A percentile compares a stretch with the other conserved stretches of the same genome.
These are phyloP conservation scores for Helarctos malayanus DNA, from an alignment of 2,797 vertebrate genomes.

Conservation along the genomic window DNA sequence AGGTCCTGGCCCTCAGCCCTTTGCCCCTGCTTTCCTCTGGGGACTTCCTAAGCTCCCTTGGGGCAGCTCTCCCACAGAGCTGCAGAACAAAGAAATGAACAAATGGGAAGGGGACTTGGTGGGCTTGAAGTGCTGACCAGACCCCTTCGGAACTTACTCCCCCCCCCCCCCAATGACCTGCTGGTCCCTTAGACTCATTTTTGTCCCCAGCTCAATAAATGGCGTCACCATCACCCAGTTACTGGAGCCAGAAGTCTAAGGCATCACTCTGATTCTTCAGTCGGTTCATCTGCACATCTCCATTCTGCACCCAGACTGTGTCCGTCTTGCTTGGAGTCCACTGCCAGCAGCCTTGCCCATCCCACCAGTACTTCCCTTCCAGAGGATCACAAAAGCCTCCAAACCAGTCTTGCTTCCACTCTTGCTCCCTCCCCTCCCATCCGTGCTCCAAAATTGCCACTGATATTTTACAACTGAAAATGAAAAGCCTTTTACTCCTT, in stretches of 20 bases:
- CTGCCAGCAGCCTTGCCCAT: not conserved
- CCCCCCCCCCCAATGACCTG: not conserved
- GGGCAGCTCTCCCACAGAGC: not conserved
- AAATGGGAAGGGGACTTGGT: not conserved
- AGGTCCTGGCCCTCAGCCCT: not conserved
- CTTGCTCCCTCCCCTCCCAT: not conserved
- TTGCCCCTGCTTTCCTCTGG: not conserved
- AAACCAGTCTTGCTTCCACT: not conserved
- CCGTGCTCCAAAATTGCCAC: not conserved
- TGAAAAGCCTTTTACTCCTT: not conserved
- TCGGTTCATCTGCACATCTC: not conserved
- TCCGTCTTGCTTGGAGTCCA: not conserved
- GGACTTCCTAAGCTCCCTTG: not conserved
- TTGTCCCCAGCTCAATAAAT: not conserved
- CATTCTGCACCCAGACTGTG: not conserved
- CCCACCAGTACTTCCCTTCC: not conserved
- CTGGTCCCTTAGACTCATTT: not conserved
- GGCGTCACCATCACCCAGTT: not conserved
- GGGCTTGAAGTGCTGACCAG: not conserved
- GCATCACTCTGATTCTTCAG: not conserved
- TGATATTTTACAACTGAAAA: slow-evolving; percentile 28
- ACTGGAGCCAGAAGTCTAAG: not conserved
- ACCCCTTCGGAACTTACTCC: not conserved
- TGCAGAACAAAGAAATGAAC: not conserved
- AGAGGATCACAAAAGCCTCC: not conserved